A percentile compares a stretch with the other conserved stretches of the same genome.
Evolutionary conservation across 2,113 vertebrate species (phyloP).

Genomic region (Eulacestoma nigropectus): DNA sequence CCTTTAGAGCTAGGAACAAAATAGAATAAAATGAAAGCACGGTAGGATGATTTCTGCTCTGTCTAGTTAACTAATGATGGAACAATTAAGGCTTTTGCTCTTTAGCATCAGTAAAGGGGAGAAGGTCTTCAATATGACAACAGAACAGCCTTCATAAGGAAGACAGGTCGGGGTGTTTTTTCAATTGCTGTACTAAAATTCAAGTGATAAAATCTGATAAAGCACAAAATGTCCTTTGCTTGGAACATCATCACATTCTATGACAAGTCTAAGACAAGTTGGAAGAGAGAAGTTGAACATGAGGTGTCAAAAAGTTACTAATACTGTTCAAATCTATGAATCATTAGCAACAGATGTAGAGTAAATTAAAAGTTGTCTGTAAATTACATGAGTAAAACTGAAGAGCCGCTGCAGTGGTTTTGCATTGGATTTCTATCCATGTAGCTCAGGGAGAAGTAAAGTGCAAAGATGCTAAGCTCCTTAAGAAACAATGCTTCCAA

Average conservation of each 20-base stretch:
- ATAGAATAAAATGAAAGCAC: background rate
- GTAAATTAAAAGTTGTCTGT: conserved; percentile 2
- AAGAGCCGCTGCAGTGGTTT: background rate
- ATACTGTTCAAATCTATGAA: conserved; percentile 40
- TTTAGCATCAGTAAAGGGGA: background rate
- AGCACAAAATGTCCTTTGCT: conserved; percentile 34
- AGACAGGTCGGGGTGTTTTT: background rate
- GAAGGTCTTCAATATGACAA: background rate
- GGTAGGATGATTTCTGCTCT: background rate
- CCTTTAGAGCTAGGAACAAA: background rate
- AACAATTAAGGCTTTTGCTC: background rate
- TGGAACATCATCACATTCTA: conserved; percentile 27
- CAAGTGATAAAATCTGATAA: background rate
- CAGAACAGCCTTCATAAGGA: background rate
- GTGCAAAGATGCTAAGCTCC: background rate
- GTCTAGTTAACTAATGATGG: background rate
- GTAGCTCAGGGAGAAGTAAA: background rate
- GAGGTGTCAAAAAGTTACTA: conserved; percentile 44
- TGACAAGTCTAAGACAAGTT: conserved; percentile 51
- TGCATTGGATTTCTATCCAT: background rate
- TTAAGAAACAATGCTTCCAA: background rate
- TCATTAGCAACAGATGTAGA: conserved; percentile 45
- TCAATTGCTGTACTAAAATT: background rate
- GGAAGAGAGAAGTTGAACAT: conserved; percentile 33
- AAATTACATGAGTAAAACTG: background rate